Evolutionary conservation across 2,888 invertebrate genomes (phyloP).

Genomic region (Odontocolon sp.): DNA sequence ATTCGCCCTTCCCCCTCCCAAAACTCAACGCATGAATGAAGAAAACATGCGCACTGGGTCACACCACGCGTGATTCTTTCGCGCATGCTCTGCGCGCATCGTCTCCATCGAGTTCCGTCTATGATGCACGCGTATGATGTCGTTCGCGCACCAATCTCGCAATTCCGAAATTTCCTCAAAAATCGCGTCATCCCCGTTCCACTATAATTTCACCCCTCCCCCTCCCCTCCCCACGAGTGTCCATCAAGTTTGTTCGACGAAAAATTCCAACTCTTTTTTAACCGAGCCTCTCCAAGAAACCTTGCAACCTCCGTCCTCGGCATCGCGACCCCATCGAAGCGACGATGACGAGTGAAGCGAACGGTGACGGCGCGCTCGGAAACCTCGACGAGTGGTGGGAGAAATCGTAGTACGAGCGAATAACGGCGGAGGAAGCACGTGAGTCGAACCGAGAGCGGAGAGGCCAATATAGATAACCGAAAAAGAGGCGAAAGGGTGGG

Average conservation of each 20-base stretch:
- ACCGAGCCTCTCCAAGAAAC: neutral
- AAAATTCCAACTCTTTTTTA: neutral
- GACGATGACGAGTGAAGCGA: conserved; percentile 36
- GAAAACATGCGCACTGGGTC: conserved; percentile 40
- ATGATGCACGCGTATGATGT: conserved; percentile 34
- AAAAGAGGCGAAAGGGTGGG: neutral
- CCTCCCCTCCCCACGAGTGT: too few relatives aligned
- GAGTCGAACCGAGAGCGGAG: conserved; percentile 26
- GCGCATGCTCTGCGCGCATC: conserved; percentile 37
- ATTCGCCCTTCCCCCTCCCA: conserved; percentile 4
- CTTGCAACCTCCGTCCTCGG: too few relatives aligned
- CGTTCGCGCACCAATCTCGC: conserved; percentile 12
- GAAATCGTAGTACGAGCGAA: conserved; percentile 22
- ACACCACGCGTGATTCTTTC: neutral
- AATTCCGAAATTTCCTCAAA: too few relatives aligned
- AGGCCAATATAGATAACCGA: neutral
- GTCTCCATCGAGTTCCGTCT: neutral
- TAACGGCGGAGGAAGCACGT: conserved; percentile 11
- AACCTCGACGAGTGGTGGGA: conserved; percentile 18
- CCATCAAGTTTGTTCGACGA: neutral
- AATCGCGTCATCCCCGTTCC: too few relatives aligned
- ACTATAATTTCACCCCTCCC: too few relatives aligned
- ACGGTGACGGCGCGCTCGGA: conserved; percentile 30
- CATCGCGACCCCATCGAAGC: conserved; percentile 20
- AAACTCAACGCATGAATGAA: neutral